Evolutionary conservation across 2,797 vertebrate species (phyloP).

Genomic region (Momotus momota): DNA sequence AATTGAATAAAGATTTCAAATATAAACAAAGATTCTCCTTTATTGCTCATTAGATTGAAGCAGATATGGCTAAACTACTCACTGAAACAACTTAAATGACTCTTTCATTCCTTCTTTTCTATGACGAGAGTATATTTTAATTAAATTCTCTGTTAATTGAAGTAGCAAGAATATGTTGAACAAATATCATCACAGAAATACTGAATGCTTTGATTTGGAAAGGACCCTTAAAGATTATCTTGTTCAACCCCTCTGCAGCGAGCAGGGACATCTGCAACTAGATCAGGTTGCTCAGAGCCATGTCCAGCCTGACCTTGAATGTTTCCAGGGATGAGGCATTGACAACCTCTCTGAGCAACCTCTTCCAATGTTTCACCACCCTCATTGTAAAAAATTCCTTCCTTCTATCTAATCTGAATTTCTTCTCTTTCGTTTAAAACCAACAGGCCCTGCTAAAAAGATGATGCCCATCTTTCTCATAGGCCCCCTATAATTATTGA

Average conservation of each 20-base stretch:
- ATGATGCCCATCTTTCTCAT: neutral
- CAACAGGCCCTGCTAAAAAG: neutral
- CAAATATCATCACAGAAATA: neutral
- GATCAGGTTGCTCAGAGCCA: neutral
- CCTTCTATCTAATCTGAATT: neutral
- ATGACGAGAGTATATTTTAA: neutral
- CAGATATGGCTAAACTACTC: neutral
- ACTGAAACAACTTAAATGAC: neutral
- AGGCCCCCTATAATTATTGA: neutral
- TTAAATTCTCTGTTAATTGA: neutral
- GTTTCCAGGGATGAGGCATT: neutral
- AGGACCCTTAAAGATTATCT: neutral
- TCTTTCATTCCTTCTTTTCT: neutral
- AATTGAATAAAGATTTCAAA: slow-evolving; percentile 38
- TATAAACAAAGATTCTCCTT: neutral
- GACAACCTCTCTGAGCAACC: neutral
- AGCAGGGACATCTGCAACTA: neutral
- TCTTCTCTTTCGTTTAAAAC: neutral
- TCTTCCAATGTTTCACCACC: neutral
- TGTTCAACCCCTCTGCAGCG: neutral
- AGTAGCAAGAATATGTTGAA: neutral
- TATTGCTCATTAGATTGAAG: neutral
- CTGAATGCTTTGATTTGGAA: neutral
- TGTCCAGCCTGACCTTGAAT: neutral
- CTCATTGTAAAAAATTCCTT: neutral